Conservation (phyloP, 2,888 invertebrate species). For the Cordilura impudica region DNA sequence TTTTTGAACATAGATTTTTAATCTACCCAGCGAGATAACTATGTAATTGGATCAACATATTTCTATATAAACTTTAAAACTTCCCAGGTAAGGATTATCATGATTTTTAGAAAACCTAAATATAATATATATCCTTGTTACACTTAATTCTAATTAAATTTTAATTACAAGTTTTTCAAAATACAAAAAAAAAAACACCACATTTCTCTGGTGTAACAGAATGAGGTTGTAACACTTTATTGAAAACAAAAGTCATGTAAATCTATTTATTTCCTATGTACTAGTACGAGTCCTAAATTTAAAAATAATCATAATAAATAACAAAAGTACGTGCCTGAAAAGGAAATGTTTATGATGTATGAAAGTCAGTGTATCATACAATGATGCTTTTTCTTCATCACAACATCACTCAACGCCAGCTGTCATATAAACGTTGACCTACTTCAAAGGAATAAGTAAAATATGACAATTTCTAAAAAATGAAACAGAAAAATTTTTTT, state of each 20-base stretch:
- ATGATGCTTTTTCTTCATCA: conserved; percentile 28
- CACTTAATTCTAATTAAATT: neutral
- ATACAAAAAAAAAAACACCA: neutral
- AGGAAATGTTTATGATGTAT: neutral
- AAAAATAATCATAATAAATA: neutral
- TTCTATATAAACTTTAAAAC: too few species aligned
- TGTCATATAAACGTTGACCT: conserved; percentile 59
- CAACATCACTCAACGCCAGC: conserved; percentile 52
- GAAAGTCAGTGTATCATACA: neutral
- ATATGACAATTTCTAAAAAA: neutral
- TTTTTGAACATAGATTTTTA: too few species aligned
- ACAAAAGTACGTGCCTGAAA: neutral
- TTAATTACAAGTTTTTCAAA: neutral
- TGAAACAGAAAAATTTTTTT: neutral
- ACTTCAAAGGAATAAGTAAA: conserved; percentile 1
- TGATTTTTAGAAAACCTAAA: too few species aligned
- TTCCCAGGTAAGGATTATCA: too few species aligned
- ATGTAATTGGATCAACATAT: too few species aligned
- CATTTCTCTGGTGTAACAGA: neutral
- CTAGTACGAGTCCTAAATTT: neutral
- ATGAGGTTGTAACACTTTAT: neutral
- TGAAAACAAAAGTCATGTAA: neutral
- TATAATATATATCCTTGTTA: too few species aligned
- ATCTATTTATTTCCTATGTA: conserved; percentile 6
- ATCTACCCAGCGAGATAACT: too few species aligned